A percentile compares a stretch with the other conserved stretches of the same genome.
These are phyloP conservation scores for Selene dorsalis DNA, from an alignment of 2,797 vertebrate species.

Conservation along the genomic window DNA sequence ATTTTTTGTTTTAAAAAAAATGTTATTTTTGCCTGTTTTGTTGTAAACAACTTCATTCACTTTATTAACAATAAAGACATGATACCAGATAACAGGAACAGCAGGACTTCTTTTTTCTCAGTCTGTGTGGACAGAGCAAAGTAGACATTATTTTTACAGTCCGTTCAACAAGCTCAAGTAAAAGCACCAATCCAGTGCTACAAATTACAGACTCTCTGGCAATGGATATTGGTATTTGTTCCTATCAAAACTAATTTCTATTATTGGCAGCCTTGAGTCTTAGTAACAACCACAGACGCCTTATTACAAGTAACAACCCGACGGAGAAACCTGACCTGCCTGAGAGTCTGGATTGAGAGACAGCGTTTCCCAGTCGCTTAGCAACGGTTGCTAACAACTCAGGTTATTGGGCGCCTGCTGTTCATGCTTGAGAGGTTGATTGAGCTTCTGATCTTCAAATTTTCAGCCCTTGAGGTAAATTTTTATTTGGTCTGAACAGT, in stretches of 20 bases:
- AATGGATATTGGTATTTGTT: neutral
- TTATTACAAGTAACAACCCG: no score
- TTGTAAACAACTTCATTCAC: neutral
- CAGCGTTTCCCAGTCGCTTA: neutral
- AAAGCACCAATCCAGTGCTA: neutral
- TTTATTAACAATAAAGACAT: neutral
- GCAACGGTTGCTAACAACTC: slow-evolving; percentile 86
- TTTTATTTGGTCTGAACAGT: neutral
- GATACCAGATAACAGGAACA: neutral
- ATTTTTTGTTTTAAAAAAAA: neutral
- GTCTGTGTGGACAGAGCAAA: neutral
- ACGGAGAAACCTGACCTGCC: neutral
- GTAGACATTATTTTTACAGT: neutral
- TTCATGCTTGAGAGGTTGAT: neutral
- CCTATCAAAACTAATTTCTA: neutral
- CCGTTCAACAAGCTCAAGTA: neutral
- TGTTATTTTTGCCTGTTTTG: neutral
- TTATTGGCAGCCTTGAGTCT: neutral
- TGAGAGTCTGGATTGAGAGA: no score
- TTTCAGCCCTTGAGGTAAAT: slow-evolving; percentile 40
- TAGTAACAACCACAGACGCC: neutral
- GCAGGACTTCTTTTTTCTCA: neutral
- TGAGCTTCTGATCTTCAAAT: neutral
- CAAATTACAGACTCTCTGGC: neutral
- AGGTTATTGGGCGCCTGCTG: slow-evolving; percentile 5